Percentiles rank a stretch among this genome's conserved stretches.
phyloP scores from a whole-genome alignment of 2,113 vertebrate species.

The Nothocercus nigrocapillus region DNA sequence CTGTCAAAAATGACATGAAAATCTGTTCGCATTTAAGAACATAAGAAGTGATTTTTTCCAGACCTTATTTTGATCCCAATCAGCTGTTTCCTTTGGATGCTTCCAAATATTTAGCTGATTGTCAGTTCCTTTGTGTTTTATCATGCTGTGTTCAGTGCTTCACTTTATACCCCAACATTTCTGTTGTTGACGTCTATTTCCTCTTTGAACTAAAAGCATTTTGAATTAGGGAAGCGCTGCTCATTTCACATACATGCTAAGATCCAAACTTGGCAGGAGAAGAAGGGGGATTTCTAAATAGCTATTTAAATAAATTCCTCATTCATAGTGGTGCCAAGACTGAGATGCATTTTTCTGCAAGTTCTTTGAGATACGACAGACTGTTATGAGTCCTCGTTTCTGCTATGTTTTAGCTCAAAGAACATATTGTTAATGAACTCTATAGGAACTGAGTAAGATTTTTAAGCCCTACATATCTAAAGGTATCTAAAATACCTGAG shows the following conservation, averaged over 20 bases:
- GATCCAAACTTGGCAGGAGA: not conserved
- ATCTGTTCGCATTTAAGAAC: not conserved
- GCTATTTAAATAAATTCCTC: not conserved
- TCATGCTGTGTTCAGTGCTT: rapidly evolving
- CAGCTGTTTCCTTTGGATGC: slow-evolving; percentile 8
- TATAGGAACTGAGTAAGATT: not conserved
- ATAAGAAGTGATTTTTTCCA: not conserved
- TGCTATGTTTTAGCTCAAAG: not conserved
- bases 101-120: slow-evolving; percentile 4
- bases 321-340: not conserved
- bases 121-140: slow-evolving; percentile 12
- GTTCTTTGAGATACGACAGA: not conserved
- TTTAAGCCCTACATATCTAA: not conserved
- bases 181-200: not conserved
- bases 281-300: not conserved
- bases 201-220: not conserved
- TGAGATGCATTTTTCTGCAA: not conserved
- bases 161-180: not conserved
- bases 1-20: not conserved
- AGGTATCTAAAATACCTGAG: too few species aligned
- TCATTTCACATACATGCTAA: not conserved
- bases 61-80: slow-evolving; percentile 30
- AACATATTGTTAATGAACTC: not conserved
- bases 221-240: not conserved
- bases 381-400: not conserved